Evolutionary conservation across 1,140 invertebrate genomes (phyloP), one percentile per base, ranked within the genome.

Genomic region (Aricia agestis): DNA sequence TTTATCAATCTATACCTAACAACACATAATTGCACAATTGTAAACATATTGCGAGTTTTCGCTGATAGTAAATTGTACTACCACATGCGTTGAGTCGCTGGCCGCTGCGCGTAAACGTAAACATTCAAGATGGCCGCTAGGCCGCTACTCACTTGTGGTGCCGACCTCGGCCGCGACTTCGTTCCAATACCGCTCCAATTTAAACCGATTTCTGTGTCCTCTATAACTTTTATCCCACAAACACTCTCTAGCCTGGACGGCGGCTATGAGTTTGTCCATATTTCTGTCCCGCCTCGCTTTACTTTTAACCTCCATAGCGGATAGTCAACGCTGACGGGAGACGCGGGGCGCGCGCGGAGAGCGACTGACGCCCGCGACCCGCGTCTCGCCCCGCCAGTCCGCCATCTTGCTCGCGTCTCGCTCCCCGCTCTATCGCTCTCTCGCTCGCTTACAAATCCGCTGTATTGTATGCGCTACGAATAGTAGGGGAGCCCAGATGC

Each of bases 161-260:
- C 90, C 90, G 61, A 92, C 84, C 75, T 90, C 87, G 1, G 87
- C 78, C 0, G 90, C 90, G 19, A 92, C 90, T 73, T 92, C 90
- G 69, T 86, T 89, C 90, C 90, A 92, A 74, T 90, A 90, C 15
- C 88, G 73, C 80, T 92, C 90, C 74, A 92, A 74, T 72, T 91
- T 90, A 67, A 90, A 91, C 67, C 88, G 72, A 74, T 92, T 91
- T 77, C 87, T 77, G 67, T 91, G 88, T 11, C 87, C 88, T 63
- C 87, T 81, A 68, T 92, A 90, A 58, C 83, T 87, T 67, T 87
- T 89, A 72, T 92, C 90, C 90, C 90, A 92, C 32, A 92, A 77
- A 72, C 87, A 89, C 69, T 90, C 88, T n/a, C 90, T 76, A 0
- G 87, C 87, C 71, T 89, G 86, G 57, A 92, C 88, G 36, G 88